Conservation (phyloP, 1,140 invertebrate genomes). For the Glossosoma conforme region DNA sequence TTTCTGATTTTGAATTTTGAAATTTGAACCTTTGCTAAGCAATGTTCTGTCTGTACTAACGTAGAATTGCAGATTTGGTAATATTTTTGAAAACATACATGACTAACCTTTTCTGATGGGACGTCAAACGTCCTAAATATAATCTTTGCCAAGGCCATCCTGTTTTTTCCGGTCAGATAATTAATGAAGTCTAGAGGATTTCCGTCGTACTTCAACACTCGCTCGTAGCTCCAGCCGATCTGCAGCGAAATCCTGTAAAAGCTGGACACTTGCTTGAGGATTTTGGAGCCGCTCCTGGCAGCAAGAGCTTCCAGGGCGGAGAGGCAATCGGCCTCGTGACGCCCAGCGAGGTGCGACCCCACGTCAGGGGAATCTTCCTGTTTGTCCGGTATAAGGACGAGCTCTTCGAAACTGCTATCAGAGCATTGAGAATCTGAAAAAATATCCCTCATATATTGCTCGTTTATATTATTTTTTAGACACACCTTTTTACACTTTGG, state of each 20-base stretch:
- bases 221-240: constrained; percentile 44
- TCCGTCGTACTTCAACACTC: constrained; percentile 43
- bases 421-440: constrained; percentile 42
- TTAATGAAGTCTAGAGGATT: constrained; percentile 46
- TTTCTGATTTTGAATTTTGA: background rate
- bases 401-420: constrained; percentile 44
- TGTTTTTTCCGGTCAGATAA: constrained; percentile 41
- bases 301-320: constrained; percentile 43
- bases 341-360: constrained; percentile 36
- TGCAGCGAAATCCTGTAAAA: constrained; percentile 46
- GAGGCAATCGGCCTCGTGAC: constrained; percentile 41
- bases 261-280: constrained; percentile 44
- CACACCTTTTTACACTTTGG: too few species aligned
- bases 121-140: constrained; percentile 47
- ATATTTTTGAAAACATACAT: constrained; percentile 13
- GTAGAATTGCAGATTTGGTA: too few species aligned
- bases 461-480: too few species aligned
- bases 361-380: constrained; percentile 35
- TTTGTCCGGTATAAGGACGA: constrained; percentile 44
- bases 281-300: constrained; percentile 37
- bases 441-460: too few species aligned
- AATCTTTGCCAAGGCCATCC: constrained; percentile 47
- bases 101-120: constrained; percentile 42
- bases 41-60: too few species aligned
- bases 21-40: background rate